These are phyloP conservation scores for Quadroppia sp. DNA, from an alignment of 2,888 invertebrate genomes.

Conservation along the genomic window DNA sequence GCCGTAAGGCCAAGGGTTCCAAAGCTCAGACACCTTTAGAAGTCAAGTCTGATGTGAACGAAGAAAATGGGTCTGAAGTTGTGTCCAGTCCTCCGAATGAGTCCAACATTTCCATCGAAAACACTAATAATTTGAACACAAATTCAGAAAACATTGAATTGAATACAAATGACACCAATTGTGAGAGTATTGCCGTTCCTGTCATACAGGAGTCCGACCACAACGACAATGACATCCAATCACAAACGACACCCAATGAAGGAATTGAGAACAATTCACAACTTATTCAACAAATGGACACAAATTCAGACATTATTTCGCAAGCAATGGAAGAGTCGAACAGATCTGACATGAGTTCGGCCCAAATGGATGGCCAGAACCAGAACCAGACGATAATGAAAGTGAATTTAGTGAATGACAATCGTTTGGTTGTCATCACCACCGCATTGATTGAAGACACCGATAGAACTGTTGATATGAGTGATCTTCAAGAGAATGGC, in stretches of 20 bases:
- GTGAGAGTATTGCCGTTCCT: too few relatives aligned
- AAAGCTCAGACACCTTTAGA: not conserved
- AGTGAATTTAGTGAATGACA: not conserved
- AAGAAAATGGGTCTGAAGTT: not conserved
- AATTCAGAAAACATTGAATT: too few relatives aligned
- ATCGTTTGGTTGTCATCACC: not conserved
- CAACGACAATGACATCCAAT: not conserved
- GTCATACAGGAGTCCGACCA: not conserved
- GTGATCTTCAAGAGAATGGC: not conserved
- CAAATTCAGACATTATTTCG: not conserved
- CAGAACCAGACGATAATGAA: not conserved
- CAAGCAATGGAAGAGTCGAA: not conserved
- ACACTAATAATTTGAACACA: too few relatives aligned
- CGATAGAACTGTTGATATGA: not conserved
- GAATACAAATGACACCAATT: too few relatives aligned
- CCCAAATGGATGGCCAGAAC: not conserved
- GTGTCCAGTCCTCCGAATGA: not conserved
- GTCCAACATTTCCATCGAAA: not conserved
- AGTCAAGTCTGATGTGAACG: not conserved
- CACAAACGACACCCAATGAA: not conserved
- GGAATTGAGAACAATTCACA: not conserved
- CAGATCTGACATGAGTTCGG: not conserved
- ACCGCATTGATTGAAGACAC: not conserved
- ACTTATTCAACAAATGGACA: slow-evolving; percentile 1
- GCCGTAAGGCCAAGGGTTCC: slow-evolving; percentile 16